Evolutionary conservation across 2,888 invertebrate genomes (phyloP), one percentile per base, ranked within the genome.

Genomic region (Cryptocheilus praepositus): DNA sequence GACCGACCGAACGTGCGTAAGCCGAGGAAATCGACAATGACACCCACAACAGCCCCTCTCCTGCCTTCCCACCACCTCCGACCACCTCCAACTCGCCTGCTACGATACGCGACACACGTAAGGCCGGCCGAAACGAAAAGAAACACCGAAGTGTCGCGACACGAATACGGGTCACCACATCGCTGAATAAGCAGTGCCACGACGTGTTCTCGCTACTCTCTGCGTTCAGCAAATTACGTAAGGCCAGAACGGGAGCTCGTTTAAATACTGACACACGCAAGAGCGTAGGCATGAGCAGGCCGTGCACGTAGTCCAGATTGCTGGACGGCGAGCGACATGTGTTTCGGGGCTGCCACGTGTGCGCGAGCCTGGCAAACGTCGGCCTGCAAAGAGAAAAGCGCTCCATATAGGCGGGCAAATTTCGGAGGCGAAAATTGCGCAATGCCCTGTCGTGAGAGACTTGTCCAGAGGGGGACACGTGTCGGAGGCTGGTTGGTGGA

Each of bases 91-190:
- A 36, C 4, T 7, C 36, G 11, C 1, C 44, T 44, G 44, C 19
- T 46, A 57, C 21, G 22, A 49, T 49, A 16, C 11, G 11, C 36
- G 36, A 36, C 25, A 25, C 25, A 36, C 36, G 36, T 11, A 11
- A 36, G 36, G 8, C 4, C 36, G 36, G 36, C 36, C 4, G 4
- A 36, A 36, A 36, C 11, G 36, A 19, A 57, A 61, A 53, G 46
- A 58, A 69, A 62, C 53, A 61, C 7, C 28, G 58, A 80, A 73
- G 70, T 82, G 80, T 79, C 79, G 79, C 72, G 74, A 70, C 67
- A 73, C 67, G 80, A 83, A 86, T 86, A 86, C 83, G 76, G 86
- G 86, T 86, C 86, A 86, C 82, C 81, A 79, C 83, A 81, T 82
- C 75, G 85, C 85, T 86, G 86, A 86, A 84, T 83, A 86, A 86